Evolutionary conservation across 2,113 vertebrate genomes (phyloP).

Genomic region (Lampris incognitus): DNA sequence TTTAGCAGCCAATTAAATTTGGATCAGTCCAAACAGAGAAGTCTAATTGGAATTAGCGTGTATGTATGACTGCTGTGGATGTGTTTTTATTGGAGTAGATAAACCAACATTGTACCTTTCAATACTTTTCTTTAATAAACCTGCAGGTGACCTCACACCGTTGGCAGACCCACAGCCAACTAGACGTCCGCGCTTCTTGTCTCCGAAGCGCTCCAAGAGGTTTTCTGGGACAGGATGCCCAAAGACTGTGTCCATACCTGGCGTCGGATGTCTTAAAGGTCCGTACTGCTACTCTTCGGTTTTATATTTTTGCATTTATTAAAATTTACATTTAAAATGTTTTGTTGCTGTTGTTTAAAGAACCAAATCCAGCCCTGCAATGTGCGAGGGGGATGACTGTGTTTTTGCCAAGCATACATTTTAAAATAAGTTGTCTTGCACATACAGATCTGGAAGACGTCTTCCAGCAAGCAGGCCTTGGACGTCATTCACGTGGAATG

Average conservation of each 20-base stretch:
- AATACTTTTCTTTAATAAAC: too few species aligned
- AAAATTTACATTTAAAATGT: neutral
- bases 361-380: too few species aligned
- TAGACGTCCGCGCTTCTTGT: slow-evolving; percentile 71
- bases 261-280: slow-evolving; percentile 73
- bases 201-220: slow-evolving; percentile 65
- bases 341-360: neutral
- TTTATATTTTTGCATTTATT: neutral
- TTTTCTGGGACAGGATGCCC: slow-evolving; percentile 32
- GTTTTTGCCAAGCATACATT: too few species aligned
- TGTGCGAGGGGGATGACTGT: too few species aligned
- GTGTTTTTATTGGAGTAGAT: too few species aligned
- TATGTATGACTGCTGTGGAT: too few species aligned
- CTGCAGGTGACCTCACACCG: neutral
- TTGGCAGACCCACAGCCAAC: slow-evolving; percentile 47
- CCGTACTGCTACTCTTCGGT: neutral
- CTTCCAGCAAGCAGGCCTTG: slow-evolving; percentile 31
- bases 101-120: too few species aligned
- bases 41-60: too few species aligned
- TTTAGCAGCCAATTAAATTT: too few species aligned
- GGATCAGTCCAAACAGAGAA: too few species aligned
- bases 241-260: slow-evolving; percentile 48
- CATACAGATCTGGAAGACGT: slow-evolving; percentile 71
- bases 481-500: slow-evolving; percentile 36
- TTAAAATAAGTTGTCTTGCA: neutral